Percentiles rank a stretch among this genome's conserved stretches.
Conservation (phyloP, 2,113 vertebrate genomes). For the Heterotis niloticus region DNA sequence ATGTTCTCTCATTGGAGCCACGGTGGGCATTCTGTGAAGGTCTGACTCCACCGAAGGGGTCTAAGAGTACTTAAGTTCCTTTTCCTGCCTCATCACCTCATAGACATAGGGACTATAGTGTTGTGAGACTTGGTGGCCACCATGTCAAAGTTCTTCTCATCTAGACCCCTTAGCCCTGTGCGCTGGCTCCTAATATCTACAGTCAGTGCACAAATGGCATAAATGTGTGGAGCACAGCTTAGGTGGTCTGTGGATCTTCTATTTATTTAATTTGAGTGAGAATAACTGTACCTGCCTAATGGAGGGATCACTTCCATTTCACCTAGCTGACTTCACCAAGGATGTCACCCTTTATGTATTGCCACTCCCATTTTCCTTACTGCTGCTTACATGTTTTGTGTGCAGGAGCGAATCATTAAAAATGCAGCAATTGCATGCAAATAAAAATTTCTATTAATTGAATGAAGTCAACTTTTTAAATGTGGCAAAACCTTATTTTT, state of each 20-base stretch:
- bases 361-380: neutral
- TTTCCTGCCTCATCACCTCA: too few relatives aligned
- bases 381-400: neutral
- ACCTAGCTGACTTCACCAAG: too few relatives aligned
- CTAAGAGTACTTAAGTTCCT: neutral
- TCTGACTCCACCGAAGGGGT: neutral
- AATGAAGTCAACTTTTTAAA: slow-evolving; percentile 3
- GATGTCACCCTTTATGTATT: neutral
- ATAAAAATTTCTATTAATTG: slow-evolving; percentile 7
- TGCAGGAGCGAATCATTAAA: slow-evolving; percentile 3
- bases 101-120: too few relatives aligned
- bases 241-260: neutral
- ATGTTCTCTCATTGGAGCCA: neutral
- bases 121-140: too few relatives aligned
- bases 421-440: neutral
- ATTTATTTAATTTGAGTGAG: neutral
- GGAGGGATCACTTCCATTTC: neutral
- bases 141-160: too few relatives aligned
- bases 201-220: neutral
- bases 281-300: neutral
- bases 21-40: neutral
- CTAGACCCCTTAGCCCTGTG: too few relatives aligned
- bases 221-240: neutral
- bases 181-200: neutral
- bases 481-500: neutral